Conservation (phyloP, 2,113 vertebrate genomes). For the Rousettus leschenaultii region DNA sequence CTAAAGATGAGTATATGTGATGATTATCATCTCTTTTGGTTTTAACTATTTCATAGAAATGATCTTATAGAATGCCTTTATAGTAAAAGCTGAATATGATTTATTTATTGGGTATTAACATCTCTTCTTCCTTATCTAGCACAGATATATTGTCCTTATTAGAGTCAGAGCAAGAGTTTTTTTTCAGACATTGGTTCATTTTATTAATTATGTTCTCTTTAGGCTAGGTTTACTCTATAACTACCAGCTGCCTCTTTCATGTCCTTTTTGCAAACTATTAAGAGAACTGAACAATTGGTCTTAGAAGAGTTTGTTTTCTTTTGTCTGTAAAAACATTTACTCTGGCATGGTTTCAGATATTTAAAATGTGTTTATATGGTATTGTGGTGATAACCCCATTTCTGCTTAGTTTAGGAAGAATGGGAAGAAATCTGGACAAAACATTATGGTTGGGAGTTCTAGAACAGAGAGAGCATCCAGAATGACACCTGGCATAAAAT, state of each 20-base stretch:
- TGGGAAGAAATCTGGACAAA: neutral
- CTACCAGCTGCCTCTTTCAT: neutral
- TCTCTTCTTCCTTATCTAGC: neutral
- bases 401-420: conserved; percentile 38
- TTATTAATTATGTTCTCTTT: conserved; percentile 28
- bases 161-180: conserved; percentile 1
- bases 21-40: neutral
- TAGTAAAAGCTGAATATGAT: neutral
- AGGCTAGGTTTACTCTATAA: neutral
- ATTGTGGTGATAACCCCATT: neutral
- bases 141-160: conserved; percentile 12
- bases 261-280: neutral
- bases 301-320: neutral
- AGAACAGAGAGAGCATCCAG: neutral
- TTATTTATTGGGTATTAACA: neutral
- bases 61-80: neutral
- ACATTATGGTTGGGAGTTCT: neutral
- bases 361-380: neutral
- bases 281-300: conserved; percentile 15
- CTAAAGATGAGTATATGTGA: neutral
- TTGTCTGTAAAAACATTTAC: conserved; percentile 34
- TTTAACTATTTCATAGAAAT: conserved; percentile 20
- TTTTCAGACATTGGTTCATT: neutral
- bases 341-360: neutral
- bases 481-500: neutral